Conservation (phyloP, 2,797 vertebrate species). For the Lacerta agilis region DNA sequence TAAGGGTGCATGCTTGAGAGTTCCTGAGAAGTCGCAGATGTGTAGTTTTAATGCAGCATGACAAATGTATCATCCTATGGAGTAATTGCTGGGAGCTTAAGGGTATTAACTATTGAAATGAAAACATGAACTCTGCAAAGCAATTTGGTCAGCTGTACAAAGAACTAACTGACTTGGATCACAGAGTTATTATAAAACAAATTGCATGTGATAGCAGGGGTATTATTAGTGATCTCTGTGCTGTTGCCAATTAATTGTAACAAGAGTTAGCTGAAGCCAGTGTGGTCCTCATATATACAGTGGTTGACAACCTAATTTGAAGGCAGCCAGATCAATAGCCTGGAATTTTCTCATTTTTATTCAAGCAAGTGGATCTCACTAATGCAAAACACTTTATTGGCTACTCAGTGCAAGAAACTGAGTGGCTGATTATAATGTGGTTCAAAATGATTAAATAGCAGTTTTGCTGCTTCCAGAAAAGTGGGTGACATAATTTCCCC, state of each 20-base stretch:
- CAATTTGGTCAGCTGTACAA: slow-evolving; percentile 54
- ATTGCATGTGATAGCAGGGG: slow-evolving; percentile 44
- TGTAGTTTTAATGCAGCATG: slow-evolving; percentile 53
- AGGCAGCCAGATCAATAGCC: slow-evolving; percentile 24
- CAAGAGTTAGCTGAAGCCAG: slow-evolving; percentile 25
- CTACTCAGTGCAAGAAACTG: neutral
- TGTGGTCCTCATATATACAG: slow-evolving; percentile 5
- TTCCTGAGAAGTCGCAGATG: slow-evolving; percentile 40
- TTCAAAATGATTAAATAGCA: neutral
- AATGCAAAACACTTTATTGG: neutral
- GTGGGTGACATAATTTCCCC: neutral
- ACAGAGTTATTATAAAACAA: slow-evolving; percentile 57
- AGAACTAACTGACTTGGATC: slow-evolving; percentile 54
- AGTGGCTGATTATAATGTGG: slow-evolving; percentile 13
- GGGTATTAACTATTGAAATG: slow-evolving; percentile 51
- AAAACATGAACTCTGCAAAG: slow-evolving; percentile 49
- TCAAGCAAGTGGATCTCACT: slow-evolving; percentile 32
- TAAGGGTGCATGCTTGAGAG: slow-evolving; percentile 44
- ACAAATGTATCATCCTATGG: slow-evolving; percentile 40
- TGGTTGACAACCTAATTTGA: slow-evolving; percentile 39
- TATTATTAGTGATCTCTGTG: slow-evolving; percentile 50
- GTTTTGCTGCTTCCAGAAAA: slow-evolving; percentile 12
- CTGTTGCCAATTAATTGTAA: slow-evolving; percentile 49
- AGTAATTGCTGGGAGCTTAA: slow-evolving; percentile 48
- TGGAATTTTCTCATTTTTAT: slow-evolving; percentile 30